These are phyloP conservation scores for Rhyacophila evoluta DNA, from an alignment of 2,888 invertebrate genomes.

Conservation along the genomic window DNA sequence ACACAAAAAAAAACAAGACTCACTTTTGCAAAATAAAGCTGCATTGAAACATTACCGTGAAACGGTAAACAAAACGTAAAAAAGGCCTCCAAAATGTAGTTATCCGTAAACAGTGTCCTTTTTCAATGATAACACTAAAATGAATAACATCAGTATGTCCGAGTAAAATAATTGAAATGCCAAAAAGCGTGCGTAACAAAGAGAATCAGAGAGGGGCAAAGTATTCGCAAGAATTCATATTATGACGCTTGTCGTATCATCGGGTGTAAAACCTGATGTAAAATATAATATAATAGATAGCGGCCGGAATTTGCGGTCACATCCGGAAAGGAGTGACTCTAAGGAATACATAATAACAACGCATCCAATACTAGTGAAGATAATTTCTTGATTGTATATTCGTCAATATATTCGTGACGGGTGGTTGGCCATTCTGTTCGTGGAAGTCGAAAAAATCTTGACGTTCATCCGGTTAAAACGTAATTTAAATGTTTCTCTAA, in stretches of 20 bases:
- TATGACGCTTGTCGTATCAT: neutral
- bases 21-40: neutral
- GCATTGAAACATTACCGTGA: neutral
- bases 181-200: neutral
- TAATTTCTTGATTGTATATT: too few species aligned
- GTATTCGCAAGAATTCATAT: neutral
- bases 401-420: too few species aligned
- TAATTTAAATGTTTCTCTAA: too few species aligned
- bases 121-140: neutral
- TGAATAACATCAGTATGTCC: neutral
- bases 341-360: too few species aligned
- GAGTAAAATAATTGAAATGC: neutral
- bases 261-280: neutral
- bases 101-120: neutral
- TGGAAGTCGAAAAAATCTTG: too few species aligned
- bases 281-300: neutral
- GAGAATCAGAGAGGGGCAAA: neutral
- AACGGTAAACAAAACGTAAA: neutral
- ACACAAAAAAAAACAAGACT: neutral
- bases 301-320: neutral
- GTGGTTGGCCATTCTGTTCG: too few species aligned
- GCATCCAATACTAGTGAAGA: too few species aligned
- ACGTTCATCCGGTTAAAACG: too few species aligned
- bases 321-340: neutral
- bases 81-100: neutral